A percentile compares a stretch with the other conserved stretches of the same genome.
phyloP scores from a whole-genome alignment of 2,797 vertebrate species.

The Scarus forsteni region DNA sequence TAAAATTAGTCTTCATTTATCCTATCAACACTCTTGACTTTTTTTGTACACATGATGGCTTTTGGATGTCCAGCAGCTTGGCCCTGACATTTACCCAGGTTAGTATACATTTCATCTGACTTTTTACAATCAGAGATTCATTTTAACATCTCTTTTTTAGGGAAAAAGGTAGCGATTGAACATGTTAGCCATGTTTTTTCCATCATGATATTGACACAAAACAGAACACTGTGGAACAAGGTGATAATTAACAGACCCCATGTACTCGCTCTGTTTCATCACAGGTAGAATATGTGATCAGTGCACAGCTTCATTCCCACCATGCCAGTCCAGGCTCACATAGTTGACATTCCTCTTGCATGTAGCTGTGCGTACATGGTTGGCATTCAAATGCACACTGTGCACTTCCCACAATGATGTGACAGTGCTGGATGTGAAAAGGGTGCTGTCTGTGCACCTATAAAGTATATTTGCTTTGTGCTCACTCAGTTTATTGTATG shows the following conservation, averaged over 20 bases:
- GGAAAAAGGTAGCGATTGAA: no score
- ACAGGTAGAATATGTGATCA: conserved; percentile 11
- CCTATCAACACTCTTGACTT: no score
- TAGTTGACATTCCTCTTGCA: conserved; percentile 42
- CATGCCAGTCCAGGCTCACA: conserved; percentile 14
- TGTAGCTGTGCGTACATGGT: conserved; percentile 30
- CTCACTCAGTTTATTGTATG: not conserved
- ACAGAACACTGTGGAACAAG: conserved; percentile 1
- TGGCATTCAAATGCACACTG: conserved; percentile 33
- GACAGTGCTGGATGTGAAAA: conserved; percentile 4
- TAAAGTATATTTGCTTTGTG: not conserved
- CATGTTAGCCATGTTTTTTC: no score
- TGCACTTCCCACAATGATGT: conserved; percentile 27
- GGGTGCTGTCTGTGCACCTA: not conserved
- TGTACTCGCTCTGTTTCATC: conserved; percentile 3
- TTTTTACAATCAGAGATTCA: no score
- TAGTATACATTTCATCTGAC: no score
- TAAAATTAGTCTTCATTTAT: no score
- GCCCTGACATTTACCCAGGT: no score
- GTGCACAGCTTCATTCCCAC: conserved; percentile 1
- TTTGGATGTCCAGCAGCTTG: no score
- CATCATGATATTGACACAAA: conserved; percentile 4
- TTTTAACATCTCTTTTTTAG: no score
- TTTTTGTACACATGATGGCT: no score
- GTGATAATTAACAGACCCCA: not conserved